Evolutionary conservation across 2,797 vertebrate species (phyloP).

Genomic region (Pantherophis vulpinus): DNA sequence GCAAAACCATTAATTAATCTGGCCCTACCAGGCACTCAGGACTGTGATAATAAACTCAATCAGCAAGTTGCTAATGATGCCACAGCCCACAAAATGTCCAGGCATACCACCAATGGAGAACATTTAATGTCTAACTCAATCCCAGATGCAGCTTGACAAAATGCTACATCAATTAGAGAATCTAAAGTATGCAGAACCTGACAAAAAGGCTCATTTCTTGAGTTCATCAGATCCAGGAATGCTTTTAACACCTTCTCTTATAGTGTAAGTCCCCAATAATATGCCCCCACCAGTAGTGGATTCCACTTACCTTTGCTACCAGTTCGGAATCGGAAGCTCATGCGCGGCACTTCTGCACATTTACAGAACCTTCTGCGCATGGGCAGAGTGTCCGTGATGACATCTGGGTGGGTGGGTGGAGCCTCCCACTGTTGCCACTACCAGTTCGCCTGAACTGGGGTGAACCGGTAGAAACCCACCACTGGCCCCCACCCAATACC

Average conservation of each 20-base stretch:
- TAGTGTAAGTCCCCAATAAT: neutral
- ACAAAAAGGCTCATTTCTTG: neutral
- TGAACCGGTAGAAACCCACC: too few relatives aligned
- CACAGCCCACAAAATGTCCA: neutral
- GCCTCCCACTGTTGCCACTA: too few relatives aligned
- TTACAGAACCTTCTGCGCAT: too few relatives aligned
- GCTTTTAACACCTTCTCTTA: neutral
- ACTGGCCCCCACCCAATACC: neutral
- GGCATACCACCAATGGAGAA: neutral
- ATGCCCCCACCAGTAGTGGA: too few relatives aligned
- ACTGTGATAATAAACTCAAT: neutral
- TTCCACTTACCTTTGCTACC: too few relatives aligned
- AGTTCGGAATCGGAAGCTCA: too few relatives aligned
- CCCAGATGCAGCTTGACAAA: neutral
- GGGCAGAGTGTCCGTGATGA: too few relatives aligned
- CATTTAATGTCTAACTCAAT: neutral
- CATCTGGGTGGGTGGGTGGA: too few relatives aligned
- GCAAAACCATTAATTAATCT: neutral
- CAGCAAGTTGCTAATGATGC: neutral
- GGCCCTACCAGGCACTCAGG: neutral
- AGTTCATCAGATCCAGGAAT: neutral
- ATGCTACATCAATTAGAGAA: neutral
- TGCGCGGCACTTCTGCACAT: too few relatives aligned
- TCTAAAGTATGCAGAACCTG: neutral
- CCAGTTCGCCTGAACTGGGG: too few relatives aligned